These are phyloP conservation scores for Halcyon senegalensis DNA, from an alignment of 2,113 vertebrate species.

Conservation along the genomic window DNA sequence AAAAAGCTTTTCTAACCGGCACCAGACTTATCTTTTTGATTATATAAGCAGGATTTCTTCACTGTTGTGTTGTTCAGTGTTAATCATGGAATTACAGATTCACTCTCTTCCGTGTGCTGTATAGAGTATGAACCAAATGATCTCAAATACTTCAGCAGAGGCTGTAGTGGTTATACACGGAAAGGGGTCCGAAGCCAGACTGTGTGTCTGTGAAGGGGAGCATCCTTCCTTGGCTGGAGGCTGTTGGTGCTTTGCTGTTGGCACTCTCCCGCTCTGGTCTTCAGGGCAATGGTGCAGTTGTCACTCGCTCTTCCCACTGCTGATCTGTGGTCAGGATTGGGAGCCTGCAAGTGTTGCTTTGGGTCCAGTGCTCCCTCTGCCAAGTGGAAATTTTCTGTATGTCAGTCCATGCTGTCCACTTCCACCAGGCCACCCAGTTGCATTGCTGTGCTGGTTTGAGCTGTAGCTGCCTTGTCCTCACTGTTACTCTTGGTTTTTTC, in stretches of 20 bases:
- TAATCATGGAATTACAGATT: constrained; percentile 53
- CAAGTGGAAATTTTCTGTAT: not conserved
- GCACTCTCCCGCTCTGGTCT: not conserved
- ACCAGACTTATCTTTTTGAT: constrained; percentile 53
- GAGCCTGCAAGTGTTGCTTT: not conserved
- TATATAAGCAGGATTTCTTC: constrained; percentile 61
- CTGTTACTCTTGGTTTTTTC: not conserved
- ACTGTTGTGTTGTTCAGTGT: constrained; percentile 14
- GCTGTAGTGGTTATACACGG: not conserved
- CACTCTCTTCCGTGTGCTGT: not conserved
- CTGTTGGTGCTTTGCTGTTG: not conserved
- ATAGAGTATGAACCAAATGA: not conserved
- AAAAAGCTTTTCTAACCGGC: constrained; percentile 16
- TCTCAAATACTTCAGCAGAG: not conserved
- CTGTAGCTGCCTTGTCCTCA: not conserved
- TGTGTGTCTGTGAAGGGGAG: accelerated
- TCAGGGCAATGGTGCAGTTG: not conserved
- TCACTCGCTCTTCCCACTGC: not conserved
- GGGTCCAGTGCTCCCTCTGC: not conserved
- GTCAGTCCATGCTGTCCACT: accelerated
- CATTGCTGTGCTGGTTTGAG: not conserved
- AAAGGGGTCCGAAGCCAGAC: not conserved
- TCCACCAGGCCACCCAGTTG: not conserved
- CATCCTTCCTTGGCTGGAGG: not conserved
- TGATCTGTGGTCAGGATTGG: not conserved